Base-by-base conservation (phyloP, 2,113 vertebrate genomes). In the Silurus glanis region DNA sequence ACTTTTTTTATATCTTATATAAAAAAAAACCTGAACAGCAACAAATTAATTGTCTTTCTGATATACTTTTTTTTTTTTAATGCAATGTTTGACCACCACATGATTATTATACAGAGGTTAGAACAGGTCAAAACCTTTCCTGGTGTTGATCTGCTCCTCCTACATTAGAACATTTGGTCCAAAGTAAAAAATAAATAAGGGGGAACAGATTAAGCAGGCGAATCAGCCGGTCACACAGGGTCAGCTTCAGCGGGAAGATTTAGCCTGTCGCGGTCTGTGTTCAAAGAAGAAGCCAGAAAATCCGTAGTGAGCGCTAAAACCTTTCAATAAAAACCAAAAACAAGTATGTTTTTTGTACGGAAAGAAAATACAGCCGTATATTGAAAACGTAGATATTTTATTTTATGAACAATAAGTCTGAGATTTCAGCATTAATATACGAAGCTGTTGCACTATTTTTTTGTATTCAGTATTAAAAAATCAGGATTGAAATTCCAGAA, bases 81-180 rank as follows among this genome's bases (percentile, higher is more conserved):
- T 53, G 17, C 53, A 79, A 28, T 79, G 75, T 58, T 76, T 84
- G 51, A 9, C 21, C 56, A 49, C 13, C 49, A 28, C 23, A 82
- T 53, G 21, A 56, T 71, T 79, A 79, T 56, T 79, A 79, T n/a
- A 69, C 56, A 84, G 71, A 64, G 83, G 75, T 51, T 55, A 71
- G n/a, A 84, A 71, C 4, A 45, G 67, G 55, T 74, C 83, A 75
- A 61, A 76, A 17, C 56, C 71, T 64, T 64, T 75, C 23, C 9
- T 47, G 19, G 72, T 21, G 56, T 37, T 21, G 53, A 72, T 37
- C 82, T 72, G 17, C 55, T 47, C 67, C 82, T 83, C 66, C 55
- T n/a, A 61, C 8, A 4, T 72, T 9, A 2, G 45, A 61, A 72
- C 16, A 8, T 37, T 37, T 37, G 37, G 23, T 82, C 59, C n/a